Evolutionary conservation across 2,888 invertebrate species (phyloP).

Genomic region (Eristalis pertinax): DNA sequence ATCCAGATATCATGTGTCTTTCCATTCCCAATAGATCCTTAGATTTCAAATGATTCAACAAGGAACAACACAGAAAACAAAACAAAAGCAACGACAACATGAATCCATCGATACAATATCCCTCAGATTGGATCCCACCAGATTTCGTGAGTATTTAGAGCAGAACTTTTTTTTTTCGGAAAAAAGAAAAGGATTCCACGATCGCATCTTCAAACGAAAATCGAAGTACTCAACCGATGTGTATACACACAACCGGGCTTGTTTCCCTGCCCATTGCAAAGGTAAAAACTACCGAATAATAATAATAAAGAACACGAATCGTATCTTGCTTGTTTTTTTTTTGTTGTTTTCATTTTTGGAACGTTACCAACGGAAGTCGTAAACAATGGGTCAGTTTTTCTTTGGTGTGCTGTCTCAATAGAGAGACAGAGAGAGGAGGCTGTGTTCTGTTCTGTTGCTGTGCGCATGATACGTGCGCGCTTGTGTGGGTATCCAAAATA

Average conservation of each 20-base stretch:
- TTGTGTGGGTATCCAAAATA: constrained; percentile 41
- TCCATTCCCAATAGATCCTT: neutral
- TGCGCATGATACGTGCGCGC: neutral
- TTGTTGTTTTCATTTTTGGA: constrained; percentile 20
- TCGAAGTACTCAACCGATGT: neutral
- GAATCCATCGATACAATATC: neutral
- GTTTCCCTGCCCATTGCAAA: constrained; percentile 27
- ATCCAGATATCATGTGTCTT: too few relatives aligned
- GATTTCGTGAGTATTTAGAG: constrained; percentile 7
- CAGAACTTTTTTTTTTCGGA: neutral
- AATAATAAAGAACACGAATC: constrained; percentile 56
- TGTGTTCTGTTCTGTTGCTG: neutral
- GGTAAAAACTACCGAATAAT: constrained; percentile 56
- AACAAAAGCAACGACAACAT: neutral
- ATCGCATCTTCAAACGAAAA: constrained; percentile 52
- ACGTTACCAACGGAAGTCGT: constrained; percentile 68
- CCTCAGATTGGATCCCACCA: constrained; percentile 2
- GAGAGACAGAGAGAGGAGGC: constrained; percentile 9
- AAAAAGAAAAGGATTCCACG: constrained; percentile 37
- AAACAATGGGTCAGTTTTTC: constrained; percentile 68
- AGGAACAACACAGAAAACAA: neutral
- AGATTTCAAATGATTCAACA: neutral
- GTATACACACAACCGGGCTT: neutral
- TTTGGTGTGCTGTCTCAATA: constrained; percentile 50
- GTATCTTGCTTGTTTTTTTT: constrained; percentile 31